Evolutionary conservation across 2,113 vertebrate genomes (phyloP).

Genomic region (Daphoenositta chrysoptera): DNA sequence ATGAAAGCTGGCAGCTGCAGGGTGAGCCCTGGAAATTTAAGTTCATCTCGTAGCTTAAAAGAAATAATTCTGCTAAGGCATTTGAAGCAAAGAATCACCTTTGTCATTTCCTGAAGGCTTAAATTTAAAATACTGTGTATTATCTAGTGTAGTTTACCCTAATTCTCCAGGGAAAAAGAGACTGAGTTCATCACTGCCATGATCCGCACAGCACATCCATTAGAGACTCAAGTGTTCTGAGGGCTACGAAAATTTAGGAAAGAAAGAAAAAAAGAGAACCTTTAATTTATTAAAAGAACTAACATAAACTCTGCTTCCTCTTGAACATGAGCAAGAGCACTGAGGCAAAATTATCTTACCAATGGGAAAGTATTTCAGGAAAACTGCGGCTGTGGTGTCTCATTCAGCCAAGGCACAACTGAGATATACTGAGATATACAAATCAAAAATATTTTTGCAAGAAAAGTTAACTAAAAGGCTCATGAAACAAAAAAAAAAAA

Average conservation of each 20-base stretch:
- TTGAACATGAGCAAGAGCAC: slow-evolving; percentile 23
- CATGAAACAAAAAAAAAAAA: neutral
- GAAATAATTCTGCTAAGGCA: neutral
- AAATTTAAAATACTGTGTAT: neutral
- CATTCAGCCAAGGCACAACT: slow-evolving; percentile 19
- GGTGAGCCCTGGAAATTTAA: neutral
- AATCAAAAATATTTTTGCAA: neutral
- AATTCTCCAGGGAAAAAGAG: neutral
- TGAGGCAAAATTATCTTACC: neutral
- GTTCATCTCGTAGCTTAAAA: neutral
- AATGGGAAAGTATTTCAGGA: slow-evolving; percentile 23
- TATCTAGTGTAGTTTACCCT: neutral
- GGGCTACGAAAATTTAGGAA: neutral
- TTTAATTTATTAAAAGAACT: slow-evolving; percentile 1
- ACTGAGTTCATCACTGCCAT: neutral
- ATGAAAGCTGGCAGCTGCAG: neutral
- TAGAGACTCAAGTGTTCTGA: neutral
- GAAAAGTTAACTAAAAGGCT: neutral
- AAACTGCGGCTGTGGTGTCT: neutral
- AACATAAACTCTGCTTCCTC: slow-evolving; percentile 30
- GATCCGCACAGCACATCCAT: neutral
- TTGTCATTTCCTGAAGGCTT: slow-evolving; percentile 3
- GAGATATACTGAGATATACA: neutral
- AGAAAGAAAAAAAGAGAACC: neutral
- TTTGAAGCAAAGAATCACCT: neutral